A percentile compares a stretch with the other conserved stretches of the same genome.
phyloP scores from a whole-genome alignment of 2,113 vertebrate species.

The Atlantisia rogersi region DNA sequence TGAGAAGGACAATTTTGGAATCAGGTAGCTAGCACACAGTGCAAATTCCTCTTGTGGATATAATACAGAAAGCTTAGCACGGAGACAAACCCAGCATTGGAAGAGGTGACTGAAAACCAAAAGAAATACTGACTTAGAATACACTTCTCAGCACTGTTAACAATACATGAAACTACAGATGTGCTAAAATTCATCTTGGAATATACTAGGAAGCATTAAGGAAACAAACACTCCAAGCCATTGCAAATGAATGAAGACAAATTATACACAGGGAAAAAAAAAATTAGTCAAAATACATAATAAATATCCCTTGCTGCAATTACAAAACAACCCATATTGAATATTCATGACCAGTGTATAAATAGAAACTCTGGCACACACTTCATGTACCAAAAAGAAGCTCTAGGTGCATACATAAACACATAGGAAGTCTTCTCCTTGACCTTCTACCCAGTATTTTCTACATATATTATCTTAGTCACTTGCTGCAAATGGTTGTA shows the following conservation, averaged over 20 bases:
- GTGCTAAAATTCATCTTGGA: not conserved
- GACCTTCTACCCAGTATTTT: not conserved
- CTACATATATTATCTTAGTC: not conserved
- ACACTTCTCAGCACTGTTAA: not conserved
- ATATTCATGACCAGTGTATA: not conserved
- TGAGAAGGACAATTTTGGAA: not conserved
- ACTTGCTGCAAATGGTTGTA: not conserved
- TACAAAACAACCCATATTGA: not conserved
- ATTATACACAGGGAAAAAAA: not conserved
- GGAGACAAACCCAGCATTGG: not conserved
- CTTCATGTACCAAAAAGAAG: not conserved
- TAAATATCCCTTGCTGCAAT: not conserved
- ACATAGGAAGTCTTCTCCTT: not conserved
- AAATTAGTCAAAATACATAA: not conserved
- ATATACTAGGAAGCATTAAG: not conserved
- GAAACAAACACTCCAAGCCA: not conserved
- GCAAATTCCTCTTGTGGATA: not conserved
- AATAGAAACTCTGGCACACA: not conserved
- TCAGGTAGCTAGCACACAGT: not conserved
- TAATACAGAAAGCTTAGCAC: not conserved
- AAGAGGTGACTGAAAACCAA: not conserved
- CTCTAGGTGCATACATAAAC: not conserved
- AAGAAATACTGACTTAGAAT: not conserved
- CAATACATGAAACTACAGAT: not conserved
- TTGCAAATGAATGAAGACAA: not conserved